These are phyloP conservation scores for Drosophila sechellia DNA, from an alignment of 1,140 invertebrate species.

Conservation along the genomic window DNA sequence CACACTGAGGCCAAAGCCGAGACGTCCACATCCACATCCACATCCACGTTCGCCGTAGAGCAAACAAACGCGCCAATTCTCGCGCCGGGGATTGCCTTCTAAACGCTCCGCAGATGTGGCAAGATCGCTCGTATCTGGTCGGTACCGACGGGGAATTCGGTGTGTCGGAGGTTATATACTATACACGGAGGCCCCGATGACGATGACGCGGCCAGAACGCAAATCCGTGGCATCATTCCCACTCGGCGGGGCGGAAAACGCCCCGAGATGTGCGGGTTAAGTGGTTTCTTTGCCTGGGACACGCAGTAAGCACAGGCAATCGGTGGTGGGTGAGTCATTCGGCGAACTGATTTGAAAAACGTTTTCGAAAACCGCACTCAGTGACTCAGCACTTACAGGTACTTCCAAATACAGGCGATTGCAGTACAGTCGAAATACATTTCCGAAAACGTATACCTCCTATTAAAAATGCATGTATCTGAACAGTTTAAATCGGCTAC, in stretches of 20 bases:
- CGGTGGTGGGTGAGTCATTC: background rate
- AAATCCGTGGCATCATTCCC: slow-evolving; percentile 45
- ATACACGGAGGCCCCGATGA: background rate
- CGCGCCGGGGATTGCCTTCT: slow-evolving; percentile 43
- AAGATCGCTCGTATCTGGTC: slow-evolving; percentile 16
- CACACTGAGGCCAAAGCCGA: slow-evolving; percentile 61
- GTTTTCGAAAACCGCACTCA: too few species aligned
- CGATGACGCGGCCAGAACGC: slow-evolving; percentile 34
- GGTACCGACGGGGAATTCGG: too few species aligned
- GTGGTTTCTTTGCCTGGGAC: slow-evolving; percentile 37
- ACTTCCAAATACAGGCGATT: slow-evolving; percentile 1
- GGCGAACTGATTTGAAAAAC: background rate
- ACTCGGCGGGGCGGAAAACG: slow-evolving; percentile 34
- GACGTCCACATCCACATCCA: slow-evolving; percentile 23
- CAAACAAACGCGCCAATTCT: slow-evolving; percentile 46
- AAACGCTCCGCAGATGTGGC: slow-evolving; percentile 45
- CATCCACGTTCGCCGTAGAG: slow-evolving; percentile 17
- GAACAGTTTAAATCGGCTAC: background rate
- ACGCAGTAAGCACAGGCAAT: slow-evolving; percentile 1
- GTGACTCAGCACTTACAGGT: background rate
- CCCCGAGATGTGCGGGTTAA: slow-evolving; percentile 24
- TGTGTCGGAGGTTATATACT: background rate
- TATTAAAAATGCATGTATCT: too few species aligned
- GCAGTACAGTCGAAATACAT: background rate
- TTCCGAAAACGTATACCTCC: too few species aligned